phyloP scores from a whole-genome alignment of 2,888 invertebrate species.

The Archaeoteleia sp. region DNA sequence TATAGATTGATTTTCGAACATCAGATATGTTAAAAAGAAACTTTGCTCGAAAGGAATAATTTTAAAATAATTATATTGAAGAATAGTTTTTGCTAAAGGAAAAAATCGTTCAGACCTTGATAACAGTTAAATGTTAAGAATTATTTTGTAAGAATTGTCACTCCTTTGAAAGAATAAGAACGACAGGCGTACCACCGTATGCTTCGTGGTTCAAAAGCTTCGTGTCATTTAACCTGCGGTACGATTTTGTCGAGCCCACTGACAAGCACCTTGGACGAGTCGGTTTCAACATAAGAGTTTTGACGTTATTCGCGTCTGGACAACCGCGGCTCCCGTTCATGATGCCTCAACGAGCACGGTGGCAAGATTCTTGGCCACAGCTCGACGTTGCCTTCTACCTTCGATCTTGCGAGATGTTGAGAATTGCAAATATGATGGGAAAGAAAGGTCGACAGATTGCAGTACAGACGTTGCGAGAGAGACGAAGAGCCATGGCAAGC shows the following conservation, averaged over 20 bases:
- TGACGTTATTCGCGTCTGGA: constrained; percentile 15
- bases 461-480: background rate
- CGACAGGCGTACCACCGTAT: constrained; percentile 5
- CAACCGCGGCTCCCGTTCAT: constrained; percentile 23
- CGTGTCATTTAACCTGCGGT: constrained; percentile 31
- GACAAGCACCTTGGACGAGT: background rate
- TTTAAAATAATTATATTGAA: too few species aligned
- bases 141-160: constrained; percentile 15
- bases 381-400: constrained; percentile 3
- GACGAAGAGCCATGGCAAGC: constrained; percentile 31
- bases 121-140: too few species aligned
- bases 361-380: constrained; percentile 12
- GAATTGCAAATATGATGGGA: constrained; percentile 22
- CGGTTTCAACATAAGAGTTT: constrained; percentile 14
- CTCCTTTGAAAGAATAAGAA: background rate
- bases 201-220: constrained; percentile 20
- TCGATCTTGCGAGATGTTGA: constrained; percentile 19
- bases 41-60: too few species aligned
- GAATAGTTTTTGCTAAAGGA: too few species aligned
- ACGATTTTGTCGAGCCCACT: constrained; percentile 21
- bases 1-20: too few species aligned
- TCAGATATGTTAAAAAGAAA: too few species aligned
- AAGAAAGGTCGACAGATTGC: background rate
- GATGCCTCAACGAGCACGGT: constrained; percentile 28
- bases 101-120: too few species aligned